These are phyloP conservation scores for Arvicanthis niloticus DNA, from an alignment of 2,113 vertebrate species.

Conservation along the genomic window DNA sequence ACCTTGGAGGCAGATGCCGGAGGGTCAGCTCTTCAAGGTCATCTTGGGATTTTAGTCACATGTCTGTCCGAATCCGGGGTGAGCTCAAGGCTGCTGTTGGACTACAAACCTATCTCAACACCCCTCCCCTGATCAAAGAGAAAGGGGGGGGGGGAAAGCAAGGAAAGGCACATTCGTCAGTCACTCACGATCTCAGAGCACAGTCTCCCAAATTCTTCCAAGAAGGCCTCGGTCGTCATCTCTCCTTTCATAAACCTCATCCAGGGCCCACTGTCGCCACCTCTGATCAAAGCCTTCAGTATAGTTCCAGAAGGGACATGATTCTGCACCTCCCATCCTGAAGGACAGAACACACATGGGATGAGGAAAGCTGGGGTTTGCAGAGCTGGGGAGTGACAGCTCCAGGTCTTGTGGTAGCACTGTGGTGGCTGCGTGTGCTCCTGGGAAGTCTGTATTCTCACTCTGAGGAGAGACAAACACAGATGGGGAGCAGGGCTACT, in stretches of 20 bases:
- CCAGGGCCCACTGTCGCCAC: conserved; percentile 84
- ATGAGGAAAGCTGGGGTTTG: neutral
- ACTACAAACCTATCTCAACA: neutral
- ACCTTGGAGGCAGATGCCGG: neutral
- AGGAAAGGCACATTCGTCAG: neutral
- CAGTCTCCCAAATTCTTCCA: conserved; percentile 85
- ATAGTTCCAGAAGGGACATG: conserved; percentile 86
- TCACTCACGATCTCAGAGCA: conserved; percentile 88
- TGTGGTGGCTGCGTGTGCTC: neutral
- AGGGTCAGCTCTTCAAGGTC: too few relatives aligned
- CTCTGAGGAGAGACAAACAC: neutral
- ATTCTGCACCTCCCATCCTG: conserved; percentile 88
- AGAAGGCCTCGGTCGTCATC: conserved; percentile 85
- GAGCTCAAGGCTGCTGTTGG: neutral
- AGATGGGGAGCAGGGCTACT: neutral
- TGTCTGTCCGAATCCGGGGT: too few relatives aligned
- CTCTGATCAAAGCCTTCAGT: conserved; percentile 78
- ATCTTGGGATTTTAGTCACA: too few relatives aligned
- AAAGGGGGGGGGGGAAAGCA: neutral
- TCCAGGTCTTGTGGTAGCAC: neutral
- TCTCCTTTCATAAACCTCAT: conserved; percentile 88
- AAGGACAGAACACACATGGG: conserved; percentile 16
- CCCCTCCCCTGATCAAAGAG: neutral
- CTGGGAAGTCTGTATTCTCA: neutral
- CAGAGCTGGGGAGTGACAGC: neutral